Evolutionary conservation across 2,113 vertebrate genomes (phyloP).

Genomic region (Menidia beryllina): DNA sequence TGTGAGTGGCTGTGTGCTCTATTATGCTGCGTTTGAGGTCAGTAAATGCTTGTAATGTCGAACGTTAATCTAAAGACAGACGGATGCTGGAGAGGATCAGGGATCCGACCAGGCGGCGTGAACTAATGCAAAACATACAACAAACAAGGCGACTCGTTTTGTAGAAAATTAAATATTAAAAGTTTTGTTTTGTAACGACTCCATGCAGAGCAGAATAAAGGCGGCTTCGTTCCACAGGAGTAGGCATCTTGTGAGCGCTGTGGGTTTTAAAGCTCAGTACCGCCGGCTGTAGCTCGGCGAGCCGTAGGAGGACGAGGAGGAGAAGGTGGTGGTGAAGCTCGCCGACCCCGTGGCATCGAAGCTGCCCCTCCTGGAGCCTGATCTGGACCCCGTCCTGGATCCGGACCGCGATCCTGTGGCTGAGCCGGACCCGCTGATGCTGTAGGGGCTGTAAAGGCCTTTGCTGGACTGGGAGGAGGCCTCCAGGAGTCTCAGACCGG

Average conservation of each 20-base stretch:
- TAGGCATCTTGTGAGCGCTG: conserved; percentile 80
- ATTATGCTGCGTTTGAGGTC: conserved; percentile 13
- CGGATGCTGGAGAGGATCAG: conserved; percentile 22
- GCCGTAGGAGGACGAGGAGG: conserved; percentile 90
- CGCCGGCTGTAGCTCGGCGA: conserved; percentile 92
- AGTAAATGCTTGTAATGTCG: conserved; percentile 19
- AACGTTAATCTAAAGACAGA: conserved; percentile 21
- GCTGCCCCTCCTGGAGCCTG: conserved; percentile 92
- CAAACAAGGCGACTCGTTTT: conserved; percentile 48
- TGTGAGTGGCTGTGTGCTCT: conserved; percentile 22
- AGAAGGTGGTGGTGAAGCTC: conserved; percentile 90
- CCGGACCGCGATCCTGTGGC: conserved; percentile 89
- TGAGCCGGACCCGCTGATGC: conserved; percentile 91
- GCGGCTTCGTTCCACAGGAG: conserved; percentile 62
- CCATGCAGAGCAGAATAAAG: conserved; percentile 90
- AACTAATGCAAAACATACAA: conserved; percentile 55
- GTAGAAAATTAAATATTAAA: conserved; percentile 65
- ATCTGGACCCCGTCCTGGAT: conserved; percentile 90
- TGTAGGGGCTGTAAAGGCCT: conserved; percentile 97
- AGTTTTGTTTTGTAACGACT: conserved; percentile 70
- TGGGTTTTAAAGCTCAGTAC: conserved; percentile 75
- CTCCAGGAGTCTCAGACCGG: conserved; percentile 90
- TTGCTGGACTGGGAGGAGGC: conserved; percentile 94
- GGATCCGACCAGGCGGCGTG: conserved; percentile 32
- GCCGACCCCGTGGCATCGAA: conserved; percentile 93